Evolutionary conservation across 2,113 vertebrate species (phyloP).

Genomic region (Erythrocercus mccallii): DNA sequence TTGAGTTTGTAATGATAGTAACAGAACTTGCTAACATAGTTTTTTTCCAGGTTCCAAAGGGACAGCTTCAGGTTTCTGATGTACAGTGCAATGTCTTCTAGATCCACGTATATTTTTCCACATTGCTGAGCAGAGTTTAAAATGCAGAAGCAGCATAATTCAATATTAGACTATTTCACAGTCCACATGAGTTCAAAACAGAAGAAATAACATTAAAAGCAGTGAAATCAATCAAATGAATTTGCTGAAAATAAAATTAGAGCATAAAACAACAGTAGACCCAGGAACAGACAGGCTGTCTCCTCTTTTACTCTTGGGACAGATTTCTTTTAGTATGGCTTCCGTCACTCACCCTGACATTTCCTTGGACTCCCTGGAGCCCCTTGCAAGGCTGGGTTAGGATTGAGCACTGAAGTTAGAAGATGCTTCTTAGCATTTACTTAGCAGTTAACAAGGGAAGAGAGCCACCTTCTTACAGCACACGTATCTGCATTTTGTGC

Average conservation of each 20-base stretch:
- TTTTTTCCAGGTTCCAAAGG: conserved; percentile 31
- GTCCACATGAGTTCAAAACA: conserved; percentile 10
- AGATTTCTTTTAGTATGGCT: conserved; percentile 23
- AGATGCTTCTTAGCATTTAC: background rate
- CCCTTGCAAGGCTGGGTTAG: background rate
- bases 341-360: conserved; percentile 28
- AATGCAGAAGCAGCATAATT: conserved; percentile 28
- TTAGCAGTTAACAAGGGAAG: background rate
- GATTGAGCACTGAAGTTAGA: background rate
- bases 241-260: conserved; percentile 47
- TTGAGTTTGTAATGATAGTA: conserved; percentile 37
- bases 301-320: conserved; percentile 15
- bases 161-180: conserved; percentile 15
- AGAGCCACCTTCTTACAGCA: background rate
- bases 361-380: background rate
- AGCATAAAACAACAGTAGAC: conserved; percentile 22
- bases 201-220: conserved; percentile 51
- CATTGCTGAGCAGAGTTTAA: conserved; percentile 5
- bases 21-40: conserved; percentile 9
- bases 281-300: conserved; percentile 28
- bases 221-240: conserved; percentile 50
- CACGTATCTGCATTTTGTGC: background rate
- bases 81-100: background rate
- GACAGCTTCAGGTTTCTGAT: conserved; percentile 31
- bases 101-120: background rate